Conservation (phyloP, 2,113 vertebrate genomes). For the Apodemus sylvaticus region DNA sequence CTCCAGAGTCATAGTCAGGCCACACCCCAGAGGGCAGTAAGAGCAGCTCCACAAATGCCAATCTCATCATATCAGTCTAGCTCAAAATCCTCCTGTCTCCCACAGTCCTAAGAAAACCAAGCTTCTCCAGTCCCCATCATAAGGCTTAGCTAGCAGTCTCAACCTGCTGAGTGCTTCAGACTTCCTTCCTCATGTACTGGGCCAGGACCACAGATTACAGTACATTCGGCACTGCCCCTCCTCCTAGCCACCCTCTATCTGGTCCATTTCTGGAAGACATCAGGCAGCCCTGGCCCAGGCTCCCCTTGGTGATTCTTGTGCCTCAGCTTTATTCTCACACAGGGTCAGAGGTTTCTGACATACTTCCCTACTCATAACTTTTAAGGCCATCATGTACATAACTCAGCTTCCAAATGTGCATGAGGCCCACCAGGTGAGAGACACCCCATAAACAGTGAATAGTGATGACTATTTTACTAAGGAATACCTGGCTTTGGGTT, state of each 20-base stretch:
- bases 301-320: not conserved
- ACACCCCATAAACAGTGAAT: not conserved
- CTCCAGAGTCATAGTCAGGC: accelerated
- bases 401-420: not conserved
- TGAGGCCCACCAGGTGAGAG: not conserved
- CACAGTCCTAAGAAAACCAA: not conserved
- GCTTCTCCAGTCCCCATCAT: not conserved
- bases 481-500: not conserved
- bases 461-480: not conserved
- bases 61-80: not conserved
- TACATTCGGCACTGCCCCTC: not conserved
- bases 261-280: not conserved
- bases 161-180: not conserved
- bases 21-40: not conserved
- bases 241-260: not conserved
- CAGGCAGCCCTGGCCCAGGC: not conserved
- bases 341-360: not conserved
- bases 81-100: not conserved
- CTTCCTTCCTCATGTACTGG: not conserved
- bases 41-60: not conserved
- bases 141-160: not conserved
- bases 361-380: too few relatives aligned
- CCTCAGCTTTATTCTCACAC: not conserved
- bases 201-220: not conserved
- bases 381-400: not conserved